A percentile compares a stretch with the other conserved stretches of the same genome.
phyloP scores from a whole-genome alignment of 2,797 vertebrate species.

The Cottoperca gobio region DNA sequence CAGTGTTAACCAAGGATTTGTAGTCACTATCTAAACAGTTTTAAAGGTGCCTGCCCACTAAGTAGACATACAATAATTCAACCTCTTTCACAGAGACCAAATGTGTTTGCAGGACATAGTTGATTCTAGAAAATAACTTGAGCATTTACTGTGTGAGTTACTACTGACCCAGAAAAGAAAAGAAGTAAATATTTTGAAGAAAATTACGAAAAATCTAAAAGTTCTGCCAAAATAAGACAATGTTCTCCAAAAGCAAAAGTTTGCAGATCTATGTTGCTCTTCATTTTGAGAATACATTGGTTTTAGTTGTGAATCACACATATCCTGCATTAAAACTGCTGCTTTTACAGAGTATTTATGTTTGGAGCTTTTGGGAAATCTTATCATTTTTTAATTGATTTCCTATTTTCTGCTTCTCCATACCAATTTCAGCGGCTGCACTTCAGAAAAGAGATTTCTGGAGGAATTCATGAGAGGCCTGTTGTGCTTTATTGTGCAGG shows the following conservation, averaged over 20 bases:
- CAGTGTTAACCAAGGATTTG: constrained; percentile 13
- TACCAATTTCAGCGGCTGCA: constrained; percentile 10
- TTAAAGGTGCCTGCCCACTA: constrained; percentile 4
- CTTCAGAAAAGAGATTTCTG: constrained; percentile 12
- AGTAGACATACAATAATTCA: constrained; percentile 1
- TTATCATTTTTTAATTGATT: background rate
- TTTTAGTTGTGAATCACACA: background rate
- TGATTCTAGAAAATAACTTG: background rate
- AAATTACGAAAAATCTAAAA: background rate
- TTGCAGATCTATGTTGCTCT: background rate
- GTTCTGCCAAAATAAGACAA: background rate
- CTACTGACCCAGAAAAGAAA: background rate
- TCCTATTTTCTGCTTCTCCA: constrained; percentile 29
- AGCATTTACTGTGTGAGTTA: background rate
- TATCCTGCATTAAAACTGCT: background rate
- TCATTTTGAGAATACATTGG: background rate
- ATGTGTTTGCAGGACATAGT: background rate
- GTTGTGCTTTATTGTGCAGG: constrained; percentile 32
- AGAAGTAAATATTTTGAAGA: background rate
- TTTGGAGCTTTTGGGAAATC: background rate
- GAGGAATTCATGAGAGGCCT: constrained; percentile 26
- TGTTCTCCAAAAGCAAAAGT: background rate
- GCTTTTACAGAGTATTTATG: background rate
- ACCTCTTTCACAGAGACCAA: background rate
- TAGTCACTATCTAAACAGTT: constrained; percentile 8